Evolutionary conservation across 1,140 invertebrate genomes (phyloP), one percentile per base, ranked within the genome.

Genomic region (Drosophila nasuta): DNA sequence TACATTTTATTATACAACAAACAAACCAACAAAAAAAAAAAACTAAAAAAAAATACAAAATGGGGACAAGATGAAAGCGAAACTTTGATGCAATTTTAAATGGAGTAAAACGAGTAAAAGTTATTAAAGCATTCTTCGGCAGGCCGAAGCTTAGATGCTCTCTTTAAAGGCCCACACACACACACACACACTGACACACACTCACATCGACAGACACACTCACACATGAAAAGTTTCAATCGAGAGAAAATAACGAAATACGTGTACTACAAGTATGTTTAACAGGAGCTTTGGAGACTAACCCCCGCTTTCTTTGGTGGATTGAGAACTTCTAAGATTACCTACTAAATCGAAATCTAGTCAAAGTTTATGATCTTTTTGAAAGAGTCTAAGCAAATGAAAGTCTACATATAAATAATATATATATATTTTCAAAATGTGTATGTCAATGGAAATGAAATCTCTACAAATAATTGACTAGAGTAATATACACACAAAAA

Each of bases 121-220:
- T 52, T 73, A 70, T 46, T 20, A 56, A 66, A 68, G 75, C 79
- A 82, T 59, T 67, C 82, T 86, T 86, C 82, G 82, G 82, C 82
- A 86, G 82, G 82, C 82, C 82, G 82, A 86, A 81, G 82, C 38
- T 62, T 59, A 68, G 70, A 77, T 85, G 77, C 81, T 83, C 80
- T 73, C 46, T 68, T 35, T 54, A 30, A 72, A 52, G 20, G 46
- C 63, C 52, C n/a, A n/a, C 30, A 58, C 45, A 60, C 3, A 66
- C 28, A 17, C 17, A 57, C n/a, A 46, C n/a, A 63, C 11, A 49
- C 20, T 11, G 2, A 51, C 25, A 59, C 30, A 45, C n/a, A 10
- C 11, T 49, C 17, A 57, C 35, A 51, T 10, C 69, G 33, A 56
- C 49, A 56, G 7, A 69, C 4, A 66, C 62, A 72, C 33, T 65